Evolutionary conservation across 2,797 vertebrate species (phyloP).

Genomic region (Pitangus sulphuratus): DNA sequence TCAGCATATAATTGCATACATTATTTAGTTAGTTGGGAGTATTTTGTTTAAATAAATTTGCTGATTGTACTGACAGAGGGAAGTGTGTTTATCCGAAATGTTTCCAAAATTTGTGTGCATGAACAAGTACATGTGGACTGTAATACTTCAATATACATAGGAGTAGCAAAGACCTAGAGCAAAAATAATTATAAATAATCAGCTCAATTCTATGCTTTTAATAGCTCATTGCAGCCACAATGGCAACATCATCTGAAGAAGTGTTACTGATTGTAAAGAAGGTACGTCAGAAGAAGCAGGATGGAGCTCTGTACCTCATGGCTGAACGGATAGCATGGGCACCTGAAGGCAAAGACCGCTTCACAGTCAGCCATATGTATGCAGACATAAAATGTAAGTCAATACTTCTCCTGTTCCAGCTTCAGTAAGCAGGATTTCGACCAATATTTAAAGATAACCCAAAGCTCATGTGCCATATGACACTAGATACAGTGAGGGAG

Average conservation of each 20-base stretch:
- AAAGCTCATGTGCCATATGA: accelerated
- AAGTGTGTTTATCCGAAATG: neutral
- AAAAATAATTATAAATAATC: neutral
- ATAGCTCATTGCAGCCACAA: constrained; percentile 71
- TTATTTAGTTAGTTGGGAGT: neutral
- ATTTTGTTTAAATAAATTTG: neutral
- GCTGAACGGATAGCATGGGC: constrained; percentile 97
- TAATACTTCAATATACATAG: neutral
- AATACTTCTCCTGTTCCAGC: neutral
- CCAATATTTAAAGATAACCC: neutral
- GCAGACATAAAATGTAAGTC: constrained; percentile 98
- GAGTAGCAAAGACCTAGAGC: neutral
- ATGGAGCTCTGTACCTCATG: constrained; percentile 97
- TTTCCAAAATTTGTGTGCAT: neutral
- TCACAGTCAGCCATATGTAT: constrained; percentile 95
- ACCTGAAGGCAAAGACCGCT: constrained; percentile 96
- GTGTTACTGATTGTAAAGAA: constrained; percentile 95
- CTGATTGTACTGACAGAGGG: neutral
- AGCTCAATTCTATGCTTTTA: neutral
- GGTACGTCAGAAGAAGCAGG: constrained; percentile 97
- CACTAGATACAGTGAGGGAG: neutral
- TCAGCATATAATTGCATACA: neutral
- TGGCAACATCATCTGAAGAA: constrained; percentile 97
- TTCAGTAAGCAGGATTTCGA: neutral
- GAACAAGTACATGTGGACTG: neutral